phyloP scores from a whole-genome alignment of 2,113 vertebrate species.

The Trochalopteron elliotii region DNA sequence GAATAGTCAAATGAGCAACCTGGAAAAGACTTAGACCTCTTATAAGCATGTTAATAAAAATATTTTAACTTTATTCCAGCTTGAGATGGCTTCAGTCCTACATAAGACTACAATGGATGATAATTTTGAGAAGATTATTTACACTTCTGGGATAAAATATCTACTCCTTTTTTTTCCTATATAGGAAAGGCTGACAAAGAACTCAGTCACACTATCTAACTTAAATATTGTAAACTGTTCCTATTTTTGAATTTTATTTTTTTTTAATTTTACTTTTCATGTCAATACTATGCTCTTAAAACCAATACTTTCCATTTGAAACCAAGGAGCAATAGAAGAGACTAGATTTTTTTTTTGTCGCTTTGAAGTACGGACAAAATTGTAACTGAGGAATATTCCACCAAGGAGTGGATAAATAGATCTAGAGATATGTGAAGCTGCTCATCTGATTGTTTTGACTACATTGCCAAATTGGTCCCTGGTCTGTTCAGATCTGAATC shows the following conservation, averaged over 20 bases:
- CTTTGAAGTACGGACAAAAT: not conserved
- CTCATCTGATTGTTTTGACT: rapidly evolving
- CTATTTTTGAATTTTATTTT: not conserved
- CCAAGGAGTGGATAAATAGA: not conserved
- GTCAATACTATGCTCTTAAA: not conserved
- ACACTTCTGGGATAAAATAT: not conserved
- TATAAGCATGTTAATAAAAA: not conserved
- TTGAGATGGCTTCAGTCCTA: not conserved
- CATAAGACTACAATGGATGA: not conserved
- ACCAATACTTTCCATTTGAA: not conserved
- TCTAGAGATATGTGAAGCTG: not conserved
- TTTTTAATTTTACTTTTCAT: not conserved
- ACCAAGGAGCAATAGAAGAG: not conserved
- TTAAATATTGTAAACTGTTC: not conserved
- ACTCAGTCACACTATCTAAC: not conserved
- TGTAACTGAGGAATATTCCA: not conserved
- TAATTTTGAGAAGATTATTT: not conserved
- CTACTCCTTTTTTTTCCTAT: not conserved
- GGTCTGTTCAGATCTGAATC: not conserved
- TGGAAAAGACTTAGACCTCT: slow-evolving; percentile 8
- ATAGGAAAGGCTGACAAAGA: not conserved
- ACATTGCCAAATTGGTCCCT: not conserved
- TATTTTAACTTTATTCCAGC: not conserved
- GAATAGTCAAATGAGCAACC: slow-evolving; percentile 6
- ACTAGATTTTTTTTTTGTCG: not conserved